These are phyloP conservation scores for Ceratotherium simum DNA, from an alignment of 2,113 vertebrate species.

Conservation along the genomic window DNA sequence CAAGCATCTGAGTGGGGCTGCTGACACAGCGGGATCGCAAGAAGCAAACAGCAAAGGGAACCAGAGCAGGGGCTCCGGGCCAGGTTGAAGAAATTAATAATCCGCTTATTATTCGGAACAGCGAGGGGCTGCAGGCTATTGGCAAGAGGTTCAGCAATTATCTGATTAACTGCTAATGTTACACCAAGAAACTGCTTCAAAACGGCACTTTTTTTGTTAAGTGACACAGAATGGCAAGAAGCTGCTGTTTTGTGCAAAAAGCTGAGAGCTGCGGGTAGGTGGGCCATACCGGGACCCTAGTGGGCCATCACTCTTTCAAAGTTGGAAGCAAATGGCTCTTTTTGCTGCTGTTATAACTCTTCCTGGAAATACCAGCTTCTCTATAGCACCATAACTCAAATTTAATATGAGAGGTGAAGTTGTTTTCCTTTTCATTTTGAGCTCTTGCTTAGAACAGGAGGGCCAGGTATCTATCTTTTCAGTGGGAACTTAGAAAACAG, in stretches of 20 bases:
- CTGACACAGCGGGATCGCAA: conserved; percentile 48
- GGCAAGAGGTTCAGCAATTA: conserved; percentile 80
- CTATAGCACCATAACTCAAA: conserved; percentile 78
- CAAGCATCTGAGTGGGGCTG: not conserved
- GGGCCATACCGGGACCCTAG: conserved; percentile 60
- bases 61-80: not conserved
- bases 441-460: conserved; percentile 65
- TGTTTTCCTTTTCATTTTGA: conserved; percentile 79
- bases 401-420: conserved; percentile 76
- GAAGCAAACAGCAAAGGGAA: not conserved
- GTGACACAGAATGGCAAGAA: conserved; percentile 65
- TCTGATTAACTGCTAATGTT: conserved; percentile 82
- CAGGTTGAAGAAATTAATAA: conserved; percentile 79
- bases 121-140: conserved; percentile 61
- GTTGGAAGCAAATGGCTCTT: conserved; percentile 73
- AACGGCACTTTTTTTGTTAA: conserved; percentile 60
- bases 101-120: conserved; percentile 78
- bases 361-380: conserved; percentile 81
- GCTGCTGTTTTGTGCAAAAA: conserved; percentile 69
- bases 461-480: conserved; percentile 64
- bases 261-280: conserved; percentile 70
- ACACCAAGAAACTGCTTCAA: conserved; percentile 53
- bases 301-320: conserved; percentile 73
- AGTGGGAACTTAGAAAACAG: conserved; percentile 48
- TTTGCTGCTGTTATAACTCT: conserved; percentile 80